A percentile compares a stretch with the other conserved stretches of the same genome.
Conservation (phyloP, 2,113 vertebrate genomes). For the Tetrax tetrax region DNA sequence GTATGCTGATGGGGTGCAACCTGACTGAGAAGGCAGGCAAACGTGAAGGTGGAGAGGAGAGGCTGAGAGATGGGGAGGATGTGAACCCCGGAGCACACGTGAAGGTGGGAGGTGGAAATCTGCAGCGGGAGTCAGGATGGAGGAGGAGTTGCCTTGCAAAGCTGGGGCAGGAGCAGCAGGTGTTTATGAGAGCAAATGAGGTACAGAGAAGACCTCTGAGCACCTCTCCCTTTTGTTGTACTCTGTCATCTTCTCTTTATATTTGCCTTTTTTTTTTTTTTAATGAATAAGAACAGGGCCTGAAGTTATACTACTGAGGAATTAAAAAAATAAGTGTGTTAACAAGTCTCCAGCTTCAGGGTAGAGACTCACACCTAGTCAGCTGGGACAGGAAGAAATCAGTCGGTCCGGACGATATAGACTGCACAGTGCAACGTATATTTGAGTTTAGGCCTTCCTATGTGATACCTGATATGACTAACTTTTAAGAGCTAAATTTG, state of each 20-base stretch:
- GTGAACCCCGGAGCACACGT: rapidly evolving
- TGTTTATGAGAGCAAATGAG: background rate
- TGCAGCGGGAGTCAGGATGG: background rate
- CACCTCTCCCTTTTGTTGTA: background rate
- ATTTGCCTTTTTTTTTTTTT: background rate
- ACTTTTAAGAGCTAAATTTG: background rate
- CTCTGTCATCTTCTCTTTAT: background rate
- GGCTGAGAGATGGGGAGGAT: background rate
- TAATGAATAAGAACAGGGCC: background rate
- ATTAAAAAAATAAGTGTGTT: background rate
- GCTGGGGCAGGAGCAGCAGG: background rate
- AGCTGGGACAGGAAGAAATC: background rate
- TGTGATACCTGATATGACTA: background rate
- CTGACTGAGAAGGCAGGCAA: background rate
- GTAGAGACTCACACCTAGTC: background rate
- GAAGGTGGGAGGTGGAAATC: background rate
- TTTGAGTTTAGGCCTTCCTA: background rate
- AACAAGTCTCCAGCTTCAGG: background rate
- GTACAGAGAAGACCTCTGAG: background rate
- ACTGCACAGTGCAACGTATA: background rate
- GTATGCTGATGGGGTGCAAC: background rate
- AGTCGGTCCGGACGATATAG: background rate
- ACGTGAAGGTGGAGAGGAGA: background rate
- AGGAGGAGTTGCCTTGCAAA: background rate
- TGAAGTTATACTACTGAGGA: background rate